Evolutionary conservation across 2,888 invertebrate genomes (phyloP), one percentile per base, ranked within the genome.

Genomic region (Philaethria dido): DNA sequence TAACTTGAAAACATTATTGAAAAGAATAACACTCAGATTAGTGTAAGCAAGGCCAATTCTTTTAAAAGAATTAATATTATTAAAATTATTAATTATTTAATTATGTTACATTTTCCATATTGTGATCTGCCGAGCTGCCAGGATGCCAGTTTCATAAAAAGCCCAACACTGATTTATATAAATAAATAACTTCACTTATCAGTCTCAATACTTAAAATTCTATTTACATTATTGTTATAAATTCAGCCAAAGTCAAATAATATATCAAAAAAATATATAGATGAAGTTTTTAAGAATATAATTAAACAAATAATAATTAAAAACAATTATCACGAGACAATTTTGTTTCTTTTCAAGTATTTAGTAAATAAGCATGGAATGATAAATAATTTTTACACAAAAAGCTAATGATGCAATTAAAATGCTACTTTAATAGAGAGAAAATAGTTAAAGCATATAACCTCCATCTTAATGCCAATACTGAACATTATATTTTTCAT

Each of bases 151-250:
- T 64, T 69, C 63, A 36, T 68, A 63, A 59, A 66, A 68, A 68
- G 66, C 82, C 84, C 86, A 84, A 85, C 80, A 85, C 89, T 86
- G 87, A 86, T 88, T 87, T 87, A 88, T 79, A 86, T 87, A 90
- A 91, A 91, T 89, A 91, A 90, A 90, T 90, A 89, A 89, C 88
- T 85, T 91, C 87, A 89, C 80, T 82, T 89, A 91, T 92, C 92
- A 92, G 92, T 92, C 92, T 91, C 88, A 89, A 88, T 78, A 87
- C 88, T 88, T 88, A 88, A 85, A 88, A 87, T 84, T 86, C 85
- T 92, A 92, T 91, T 80, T 91, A 92, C 91, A 91, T 81, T 84
- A 84, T 82, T 81, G 86, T 86, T 80, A 81, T 83, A 84, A 88
- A 86, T 84, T 87, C 82, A 83, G 83, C 82, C 80, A 80, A 82